These are phyloP conservation scores for Cecropterus lyciades DNA, from an alignment of 1,140 invertebrate genomes.

Conservation along the genomic window DNA sequence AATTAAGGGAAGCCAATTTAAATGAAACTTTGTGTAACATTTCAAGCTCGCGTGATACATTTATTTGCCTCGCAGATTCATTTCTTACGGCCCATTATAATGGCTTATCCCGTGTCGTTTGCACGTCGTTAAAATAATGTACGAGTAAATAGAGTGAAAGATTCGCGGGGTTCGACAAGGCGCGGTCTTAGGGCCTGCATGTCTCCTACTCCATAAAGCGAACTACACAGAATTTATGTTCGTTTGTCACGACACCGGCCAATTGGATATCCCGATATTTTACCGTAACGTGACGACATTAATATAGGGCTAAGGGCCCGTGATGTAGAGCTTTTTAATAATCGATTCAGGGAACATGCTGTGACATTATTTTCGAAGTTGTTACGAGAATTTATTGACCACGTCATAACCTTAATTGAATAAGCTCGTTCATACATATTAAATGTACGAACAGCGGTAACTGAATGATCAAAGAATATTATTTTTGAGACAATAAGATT, in stretches of 20 bases:
- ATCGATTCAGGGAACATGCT: conserved; percentile 50
- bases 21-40: conserved; percentile 30
- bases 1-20: conserved; percentile 32
- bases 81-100: conserved; percentile 34
- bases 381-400: conserved; percentile 36
- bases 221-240: conserved; percentile 61
- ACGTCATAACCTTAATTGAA: conserved; percentile 38
- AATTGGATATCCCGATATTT: conserved; percentile 74
- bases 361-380: conserved; percentile 55
- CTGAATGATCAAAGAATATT: neutral
- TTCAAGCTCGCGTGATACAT: conserved; percentile 33
- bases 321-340: conserved; percentile 60
- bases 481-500: neutral
- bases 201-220: conserved; percentile 59
- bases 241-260: conserved; percentile 71
- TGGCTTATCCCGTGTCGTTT: conserved; percentile 35
- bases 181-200: conserved; percentile 51
- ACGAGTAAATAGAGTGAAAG: conserved; percentile 42
- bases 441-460: conserved; percentile 4
- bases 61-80: conserved; percentile 35
- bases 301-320: conserved; percentile 41
- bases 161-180: conserved; percentile 46
- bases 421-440: conserved; percentile 25
- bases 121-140: conserved; percentile 32
- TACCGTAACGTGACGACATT: conserved; percentile 66